Evolutionary conservation across 2,888 invertebrate genomes (phyloP), one percentile per base, ranked within the genome.

Genomic region (Hedya salicella): DNA sequence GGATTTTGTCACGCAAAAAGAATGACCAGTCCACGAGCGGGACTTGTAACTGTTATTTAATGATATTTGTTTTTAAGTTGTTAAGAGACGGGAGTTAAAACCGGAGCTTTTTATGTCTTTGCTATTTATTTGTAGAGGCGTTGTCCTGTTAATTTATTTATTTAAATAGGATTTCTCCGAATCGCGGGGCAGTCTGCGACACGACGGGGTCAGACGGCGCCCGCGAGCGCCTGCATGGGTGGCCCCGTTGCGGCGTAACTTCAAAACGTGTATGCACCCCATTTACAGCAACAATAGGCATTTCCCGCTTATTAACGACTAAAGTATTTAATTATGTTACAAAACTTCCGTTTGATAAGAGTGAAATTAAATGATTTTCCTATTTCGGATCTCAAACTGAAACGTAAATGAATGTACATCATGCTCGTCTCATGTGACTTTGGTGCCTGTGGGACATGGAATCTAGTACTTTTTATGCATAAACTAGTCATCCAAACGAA

Each of bases 1-100:
- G 52, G 82, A 87, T 88, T 89, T 89, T 88, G 85, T 84, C 80
- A 74, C 78, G 73, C 69, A 70, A 70, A 78, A 80, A 75, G 71
- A 80, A 80, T 79, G 80, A 76, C 75, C 77, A 75, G 76, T 75
- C 79, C 73, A 72, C 73, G 71, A 78, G 80, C 77, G 78, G 73
- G 71, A 75, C 71, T 71, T 71, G 75, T 87, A 87, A 86, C 87
- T 85, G 87, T 86, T 79, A 74, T 73, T 76, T 75, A 80, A 79
- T 81, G 75, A 78, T 74, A 70, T 72, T 73, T 74, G 75, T 75
- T 74, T 78, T 69, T 62, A 61, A 62, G 62, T 62, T 64, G 67
- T 67, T 57, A 67, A 68, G 62, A 67, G 64, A 64, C 60, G 32
- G 53, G 40, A 52, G 32, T 46, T 60, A 54, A 61, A 42, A 60